A percentile compares a stretch with the other conserved stretches of the same genome.
Evolutionary conservation across 2,797 vertebrate species (phyloP).

Genomic region (Nothura maculosa): DNA sequence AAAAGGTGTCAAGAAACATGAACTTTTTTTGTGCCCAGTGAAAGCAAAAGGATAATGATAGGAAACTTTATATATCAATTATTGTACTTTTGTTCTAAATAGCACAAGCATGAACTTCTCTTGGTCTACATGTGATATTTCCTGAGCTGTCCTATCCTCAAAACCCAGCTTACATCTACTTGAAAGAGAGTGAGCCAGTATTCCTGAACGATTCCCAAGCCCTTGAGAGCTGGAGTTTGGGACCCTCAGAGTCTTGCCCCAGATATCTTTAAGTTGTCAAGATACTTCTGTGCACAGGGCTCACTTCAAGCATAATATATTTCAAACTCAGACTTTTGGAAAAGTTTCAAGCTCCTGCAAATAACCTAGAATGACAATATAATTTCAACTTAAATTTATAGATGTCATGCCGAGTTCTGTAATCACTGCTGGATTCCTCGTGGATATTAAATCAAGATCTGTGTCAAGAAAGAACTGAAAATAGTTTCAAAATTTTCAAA

Average conservation of each 20-base stretch:
- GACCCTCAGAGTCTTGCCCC: neutral
- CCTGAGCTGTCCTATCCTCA: neutral
- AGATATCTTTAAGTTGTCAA: conserved; percentile 20
- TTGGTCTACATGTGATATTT: neutral
- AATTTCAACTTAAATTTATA: conserved; percentile 14
- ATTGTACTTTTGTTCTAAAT: neutral
- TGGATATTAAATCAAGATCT: neutral
- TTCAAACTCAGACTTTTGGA: conserved; percentile 20
- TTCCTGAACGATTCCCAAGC: conserved; percentile 45
- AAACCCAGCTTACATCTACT: neutral
- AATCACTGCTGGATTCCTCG: neutral
- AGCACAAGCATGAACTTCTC: neutral
- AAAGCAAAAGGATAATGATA: neutral
- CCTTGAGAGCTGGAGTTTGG: neutral
- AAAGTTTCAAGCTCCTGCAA: neutral
- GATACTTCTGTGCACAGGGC: neutral
- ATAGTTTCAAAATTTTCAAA: neutral
- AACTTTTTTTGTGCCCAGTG: neutral
- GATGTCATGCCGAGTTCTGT: neutral
- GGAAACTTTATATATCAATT: neutral
- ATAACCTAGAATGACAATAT: neutral
- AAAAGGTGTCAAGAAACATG: neutral
- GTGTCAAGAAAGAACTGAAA: neutral
- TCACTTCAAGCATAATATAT: neutral
- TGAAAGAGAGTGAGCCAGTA: conserved; percentile 15